Percentiles rank a stretch among this genome's conserved stretches.
Conservation (phyloP, 1,140 invertebrate species). For the Drosophila arawakana region DNA sequence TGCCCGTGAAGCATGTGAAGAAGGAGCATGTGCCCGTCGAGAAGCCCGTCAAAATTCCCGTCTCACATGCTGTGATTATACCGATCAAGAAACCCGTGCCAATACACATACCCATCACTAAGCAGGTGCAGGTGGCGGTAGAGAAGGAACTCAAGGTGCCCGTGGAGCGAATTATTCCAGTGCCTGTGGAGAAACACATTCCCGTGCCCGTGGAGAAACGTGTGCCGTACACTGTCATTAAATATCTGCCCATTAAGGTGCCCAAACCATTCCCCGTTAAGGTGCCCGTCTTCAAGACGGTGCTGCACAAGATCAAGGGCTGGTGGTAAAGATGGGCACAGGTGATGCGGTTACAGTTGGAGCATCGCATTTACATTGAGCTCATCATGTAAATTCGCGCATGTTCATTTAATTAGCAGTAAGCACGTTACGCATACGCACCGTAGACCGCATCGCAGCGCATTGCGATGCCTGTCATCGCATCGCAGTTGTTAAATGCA, state of each 20-base stretch:
- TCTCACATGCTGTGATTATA: constrained; percentile 89
- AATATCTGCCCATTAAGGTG: constrained; percentile 89
- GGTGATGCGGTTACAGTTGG: background rate
- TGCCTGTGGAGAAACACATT: constrained; percentile 89
- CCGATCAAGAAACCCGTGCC: constrained; percentile 90
- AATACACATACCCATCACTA: constrained; percentile 89
- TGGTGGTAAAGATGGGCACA: constrained; percentile 63
- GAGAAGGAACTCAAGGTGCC: constrained; percentile 90
- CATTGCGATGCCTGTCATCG: background rate
- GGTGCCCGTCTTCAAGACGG: constrained; percentile 90
- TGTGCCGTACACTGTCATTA: constrained; percentile 89
- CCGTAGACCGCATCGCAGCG: constrained; percentile 9
- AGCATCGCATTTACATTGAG: background rate
- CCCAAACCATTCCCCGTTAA: constrained; percentile 91
- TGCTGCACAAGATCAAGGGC: constrained; percentile 87
- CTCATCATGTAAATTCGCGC: constrained; percentile 38
- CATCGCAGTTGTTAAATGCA: constrained; percentile 56
- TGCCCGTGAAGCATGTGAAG: constrained; percentile 88
- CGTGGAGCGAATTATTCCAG: constrained; percentile 90
- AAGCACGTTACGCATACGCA: constrained; percentile 63
- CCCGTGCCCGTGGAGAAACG: constrained; percentile 90
- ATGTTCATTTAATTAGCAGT: constrained; percentile 51
- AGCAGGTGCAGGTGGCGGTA: constrained; percentile 89
- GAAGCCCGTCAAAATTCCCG: constrained; percentile 88
- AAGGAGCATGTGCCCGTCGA: constrained; percentile 89